Conservation (phyloP, 2,113 vertebrate species). For the Hemichromis elongatus region DNA sequence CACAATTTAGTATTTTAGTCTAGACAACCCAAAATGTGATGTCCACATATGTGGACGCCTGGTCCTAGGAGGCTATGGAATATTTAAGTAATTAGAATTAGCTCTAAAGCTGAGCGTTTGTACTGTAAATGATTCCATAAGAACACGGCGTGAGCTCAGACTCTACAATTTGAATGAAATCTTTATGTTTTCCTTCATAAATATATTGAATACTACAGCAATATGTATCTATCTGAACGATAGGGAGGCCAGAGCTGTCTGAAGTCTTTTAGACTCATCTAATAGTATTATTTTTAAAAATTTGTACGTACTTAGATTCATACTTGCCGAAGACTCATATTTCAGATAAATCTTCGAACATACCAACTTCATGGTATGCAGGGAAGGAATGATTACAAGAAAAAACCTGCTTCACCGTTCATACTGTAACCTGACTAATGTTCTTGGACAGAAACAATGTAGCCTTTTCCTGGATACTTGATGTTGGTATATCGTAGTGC, state of each 20-base stretch:
- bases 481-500: not conserved
- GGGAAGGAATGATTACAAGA: not conserved
- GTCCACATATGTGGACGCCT: no score
- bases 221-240: not conserved
- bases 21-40: no score
- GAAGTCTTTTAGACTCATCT: not conserved
- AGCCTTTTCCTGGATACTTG: not conserved
- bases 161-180: not conserved
- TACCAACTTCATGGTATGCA: not conserved
- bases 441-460: not conserved
- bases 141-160: not conserved
- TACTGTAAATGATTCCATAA: not conserved
- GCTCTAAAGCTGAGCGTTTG: not conserved
- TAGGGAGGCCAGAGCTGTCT: not conserved
- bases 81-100: not conserved
- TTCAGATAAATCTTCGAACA: not conserved
- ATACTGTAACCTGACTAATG: not conserved
- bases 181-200: not conserved
- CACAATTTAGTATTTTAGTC: no score
- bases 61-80: no score
- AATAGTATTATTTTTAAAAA: not conserved
- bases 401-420: not conserved
- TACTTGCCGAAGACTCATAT: not conserved
- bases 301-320: rapidly evolving
- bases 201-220: not conserved